Evolutionary conservation across 2,797 vertebrate species (phyloP).

Genomic region (Austrolebias charrua): DNA sequence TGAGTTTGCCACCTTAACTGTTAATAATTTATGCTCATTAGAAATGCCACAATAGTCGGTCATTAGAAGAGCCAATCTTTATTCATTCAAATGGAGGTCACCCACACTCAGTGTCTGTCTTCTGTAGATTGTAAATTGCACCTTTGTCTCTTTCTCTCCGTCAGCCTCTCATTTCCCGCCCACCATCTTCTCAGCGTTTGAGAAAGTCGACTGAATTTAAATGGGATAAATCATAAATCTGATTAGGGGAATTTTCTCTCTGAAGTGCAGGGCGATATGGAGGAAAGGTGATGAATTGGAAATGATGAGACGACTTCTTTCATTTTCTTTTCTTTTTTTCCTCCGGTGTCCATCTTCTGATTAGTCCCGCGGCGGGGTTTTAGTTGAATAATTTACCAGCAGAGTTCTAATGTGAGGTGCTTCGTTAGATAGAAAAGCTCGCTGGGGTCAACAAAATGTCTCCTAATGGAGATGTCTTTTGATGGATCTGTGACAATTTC

Average conservation of each 20-base stretch:
- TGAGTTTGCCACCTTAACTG: conserved; percentile 44
- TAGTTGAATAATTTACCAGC: conserved; percentile 74
- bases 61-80: conserved; percentile 75
- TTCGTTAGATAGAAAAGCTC: conserved; percentile 71
- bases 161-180: conserved; percentile 43
- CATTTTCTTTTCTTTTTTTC: conserved; percentile 46
- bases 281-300: conserved; percentile 75
- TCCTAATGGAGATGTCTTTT: conserved; percentile 63
- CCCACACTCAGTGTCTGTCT: conserved; percentile 66
- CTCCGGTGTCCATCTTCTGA: conserved; percentile 29
- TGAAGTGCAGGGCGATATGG: conserved; percentile 76
- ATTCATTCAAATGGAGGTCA: conserved; percentile 80
- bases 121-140: conserved; percentile 74
- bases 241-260: conserved; percentile 80
- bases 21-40: conserved; percentile 74
- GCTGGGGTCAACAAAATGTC: conserved; percentile 55
- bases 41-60: conserved; percentile 64
- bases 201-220: conserved; percentile 80
- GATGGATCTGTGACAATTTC: conserved; percentile 58
- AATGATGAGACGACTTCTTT: conserved; percentile 74
- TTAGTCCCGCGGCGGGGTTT: conserved; percentile 53
- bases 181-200: conserved; percentile 61
- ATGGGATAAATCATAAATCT: conserved; percentile 83
- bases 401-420: conserved; percentile 62
- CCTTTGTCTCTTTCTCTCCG: conserved; percentile 41